Evolutionary conservation across 2,888 invertebrate species (phyloP).

Genomic region (Amblyjoppa fuscipennis): DNA sequence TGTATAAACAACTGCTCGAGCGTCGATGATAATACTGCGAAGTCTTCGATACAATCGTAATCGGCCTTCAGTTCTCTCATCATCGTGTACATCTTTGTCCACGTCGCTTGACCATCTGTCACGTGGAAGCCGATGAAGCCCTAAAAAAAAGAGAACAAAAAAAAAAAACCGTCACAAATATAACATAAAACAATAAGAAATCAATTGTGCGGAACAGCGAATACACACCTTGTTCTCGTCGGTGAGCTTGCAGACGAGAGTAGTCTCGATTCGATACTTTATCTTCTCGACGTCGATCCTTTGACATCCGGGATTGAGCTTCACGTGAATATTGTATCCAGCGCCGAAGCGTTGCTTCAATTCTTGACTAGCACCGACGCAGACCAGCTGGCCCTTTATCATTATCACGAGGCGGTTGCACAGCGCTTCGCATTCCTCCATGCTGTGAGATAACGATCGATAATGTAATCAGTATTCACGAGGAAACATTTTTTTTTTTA

Average conservation of each 20-base stretch:
- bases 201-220: conserved; percentile 21
- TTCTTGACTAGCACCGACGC: conserved; percentile 90
- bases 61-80: conserved; percentile 78
- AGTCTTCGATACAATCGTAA: conserved; percentile 81
- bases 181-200: not conserved
- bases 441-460: conserved; percentile 85
- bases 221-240: conserved; percentile 89
- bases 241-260: conserved; percentile 88
- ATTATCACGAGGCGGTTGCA: conserved; percentile 92
- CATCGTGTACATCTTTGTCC: conserved; percentile 81
- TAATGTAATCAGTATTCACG: not conserved
- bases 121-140: conserved; percentile 82
- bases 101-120: conserved; percentile 76
- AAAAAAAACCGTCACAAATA: conserved; percentile 16
- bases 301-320: conserved; percentile 80
- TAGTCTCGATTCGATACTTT: conserved; percentile 86
- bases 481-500: not conserved
- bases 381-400: conserved; percentile 90
- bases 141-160: conserved; percentile 68
- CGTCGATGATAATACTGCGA: conserved; percentile 82
- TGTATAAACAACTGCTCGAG: conserved; percentile 83
- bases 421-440: conserved; percentile 95
- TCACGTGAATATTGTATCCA: conserved; percentile 89
- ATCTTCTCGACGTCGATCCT: conserved; percentile 82
- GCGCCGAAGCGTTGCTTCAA: conserved; percentile 90